phyloP scores from a whole-genome alignment of 2,113 vertebrate species.

The Antennarius striatus region DNA sequence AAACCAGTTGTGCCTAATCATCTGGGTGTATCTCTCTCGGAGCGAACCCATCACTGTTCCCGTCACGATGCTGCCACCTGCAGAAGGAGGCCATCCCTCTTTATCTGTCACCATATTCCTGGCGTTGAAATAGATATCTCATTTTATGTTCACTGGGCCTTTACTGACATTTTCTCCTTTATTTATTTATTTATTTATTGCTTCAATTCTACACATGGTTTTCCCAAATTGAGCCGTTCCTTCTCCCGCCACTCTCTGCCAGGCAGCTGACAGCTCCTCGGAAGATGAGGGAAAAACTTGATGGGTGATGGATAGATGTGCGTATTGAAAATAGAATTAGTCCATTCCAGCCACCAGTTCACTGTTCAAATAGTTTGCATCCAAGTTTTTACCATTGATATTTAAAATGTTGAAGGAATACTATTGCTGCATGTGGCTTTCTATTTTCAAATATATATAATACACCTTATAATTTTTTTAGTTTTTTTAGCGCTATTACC shows the following conservation, averaged over 20 bases:
- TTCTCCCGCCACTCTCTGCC: slow-evolving; percentile 30
- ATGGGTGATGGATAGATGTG: slow-evolving; percentile 41
- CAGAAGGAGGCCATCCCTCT: slow-evolving; percentile 22
- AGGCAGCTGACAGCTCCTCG: slow-evolving; percentile 50
- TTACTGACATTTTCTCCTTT: slow-evolving; percentile 6
- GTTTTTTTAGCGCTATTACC: too few relatives aligned
- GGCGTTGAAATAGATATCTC: slow-evolving; percentile 62
- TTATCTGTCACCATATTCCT: slow-evolving; percentile 52
- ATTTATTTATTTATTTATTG: slow-evolving; percentile 50
- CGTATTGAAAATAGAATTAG: slow-evolving; percentile 23
- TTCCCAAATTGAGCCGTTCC: slow-evolving; percentile 60
- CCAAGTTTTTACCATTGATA: slow-evolving; percentile 1
- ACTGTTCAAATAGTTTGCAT: slow-evolving; percentile 17
- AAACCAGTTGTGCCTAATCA: too few relatives aligned
- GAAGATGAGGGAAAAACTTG: slow-evolving; percentile 47
- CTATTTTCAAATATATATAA: too few relatives aligned
- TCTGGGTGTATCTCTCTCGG: too few relatives aligned
- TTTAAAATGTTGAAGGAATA: not conserved
- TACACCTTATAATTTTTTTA: too few relatives aligned
- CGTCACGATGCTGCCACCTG: not conserved
- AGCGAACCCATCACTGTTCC: too few relatives aligned
- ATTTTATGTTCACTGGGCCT: slow-evolving; percentile 47
- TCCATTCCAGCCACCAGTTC: slow-evolving; percentile 39
- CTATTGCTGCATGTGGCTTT: too few relatives aligned
- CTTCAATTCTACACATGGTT: slow-evolving; percentile 36